Base-by-base conservation (phyloP, 2,888 invertebrate species). In the Tolmerus cingulatus region DNA sequence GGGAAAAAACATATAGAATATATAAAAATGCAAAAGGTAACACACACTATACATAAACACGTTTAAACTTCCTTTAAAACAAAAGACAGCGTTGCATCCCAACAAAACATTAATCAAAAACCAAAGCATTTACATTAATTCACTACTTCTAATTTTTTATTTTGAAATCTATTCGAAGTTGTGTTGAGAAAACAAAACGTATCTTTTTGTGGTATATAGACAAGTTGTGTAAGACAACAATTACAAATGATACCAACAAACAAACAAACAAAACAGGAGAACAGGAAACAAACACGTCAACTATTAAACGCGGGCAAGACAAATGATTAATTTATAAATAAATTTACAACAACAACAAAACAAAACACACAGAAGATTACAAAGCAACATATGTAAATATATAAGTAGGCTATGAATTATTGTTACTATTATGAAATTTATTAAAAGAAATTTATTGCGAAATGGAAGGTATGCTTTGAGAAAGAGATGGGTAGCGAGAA, bases 341-440 rank as follows among this genome's bases (percentile, higher is more conserved):
- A 82, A 82, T 85, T 85, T 85, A 85, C 85, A 74, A 74, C 34
- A 46, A 40, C 12, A 51, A 40, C 8, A 40, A 40, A 81, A 81
- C 7, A 82, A 27, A 51, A 82, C 46, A 79, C 46, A 79, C 79
- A 40, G 46, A 82, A 82, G 1, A 27, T 55, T 55, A 74, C 55
- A 85, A 85, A 79, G 40, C 40, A 40, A 79, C 43, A 74, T 74
- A 30, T 85, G 85, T 85, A 85, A 85, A 85, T 85, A 85, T 43
- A 46, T 85, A 66, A 66, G 74, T 85, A 85, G 85, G 85, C 51
- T 85, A 85, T 85, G 74, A 85, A 85, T 74, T 74, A 85, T 74
- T 85, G 74, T 74, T 85, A 85, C 74, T 85, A 74, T 85, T 85
- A 85, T 74, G 82, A 82, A 81, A 82, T 82, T 82, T 82, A 82